phyloP scores from a whole-genome alignment of 2,888 invertebrate species.

The Synanthedon tipuliformis region DNA sequence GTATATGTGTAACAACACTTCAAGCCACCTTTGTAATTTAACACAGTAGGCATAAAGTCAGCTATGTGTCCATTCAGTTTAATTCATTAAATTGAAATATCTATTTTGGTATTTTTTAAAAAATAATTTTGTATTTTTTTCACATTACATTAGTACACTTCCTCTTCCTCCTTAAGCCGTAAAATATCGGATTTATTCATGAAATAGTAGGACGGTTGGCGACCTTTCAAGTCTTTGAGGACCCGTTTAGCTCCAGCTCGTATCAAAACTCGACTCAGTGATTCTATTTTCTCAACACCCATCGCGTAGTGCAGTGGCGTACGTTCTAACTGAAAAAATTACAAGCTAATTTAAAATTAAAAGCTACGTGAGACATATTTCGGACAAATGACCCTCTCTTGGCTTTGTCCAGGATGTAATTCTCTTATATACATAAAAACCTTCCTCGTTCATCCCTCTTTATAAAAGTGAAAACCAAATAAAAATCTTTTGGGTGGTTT shows the following conservation, averaged over 20 bases:
- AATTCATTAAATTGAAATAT: no score
- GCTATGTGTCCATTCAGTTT: background rate
- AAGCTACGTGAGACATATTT: background rate
- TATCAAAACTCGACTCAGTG: conserved; percentile 82
- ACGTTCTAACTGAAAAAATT: conserved; percentile 78
- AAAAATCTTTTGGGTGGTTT: no score
- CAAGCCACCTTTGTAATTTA: no score
- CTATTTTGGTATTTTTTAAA: background rate
- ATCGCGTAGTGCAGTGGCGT: conserved; percentile 91
- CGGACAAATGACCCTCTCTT: no score
- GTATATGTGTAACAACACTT: no score
- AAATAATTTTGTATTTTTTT: background rate
- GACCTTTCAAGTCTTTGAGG: conserved; percentile 86
- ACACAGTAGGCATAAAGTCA: background rate
- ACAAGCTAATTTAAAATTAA: background rate
- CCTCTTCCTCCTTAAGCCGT: conserved; percentile 86
- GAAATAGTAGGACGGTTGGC: conserved; percentile 91
- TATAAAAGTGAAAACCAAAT: no score
- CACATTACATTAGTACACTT: conserved; percentile 54
- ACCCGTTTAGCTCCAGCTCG: conserved; percentile 86
- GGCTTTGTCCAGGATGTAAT: no score
- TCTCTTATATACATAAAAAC: no score
- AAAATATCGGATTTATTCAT: conserved; percentile 92
- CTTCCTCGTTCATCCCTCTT: no score
- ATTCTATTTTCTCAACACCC: conserved; percentile 88